These are phyloP conservation scores for Notothenia coriiceps DNA, from an alignment of 2,113 vertebrate genomes.

Conservation along the genomic window DNA sequence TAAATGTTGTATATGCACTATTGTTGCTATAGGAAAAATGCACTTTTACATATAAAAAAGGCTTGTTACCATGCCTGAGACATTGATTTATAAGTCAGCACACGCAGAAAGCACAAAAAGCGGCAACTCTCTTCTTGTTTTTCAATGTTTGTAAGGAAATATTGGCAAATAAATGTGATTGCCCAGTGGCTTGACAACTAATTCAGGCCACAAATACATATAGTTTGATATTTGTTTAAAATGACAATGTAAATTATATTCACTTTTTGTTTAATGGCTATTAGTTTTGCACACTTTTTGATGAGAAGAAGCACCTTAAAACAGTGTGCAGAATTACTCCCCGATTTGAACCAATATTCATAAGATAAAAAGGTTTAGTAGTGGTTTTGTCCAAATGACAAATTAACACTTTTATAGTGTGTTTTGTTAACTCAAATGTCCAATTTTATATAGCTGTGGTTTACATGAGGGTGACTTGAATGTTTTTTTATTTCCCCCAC, in stretches of 20 bases:
- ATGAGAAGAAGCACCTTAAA: not conserved
- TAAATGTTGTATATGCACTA: not conserved
- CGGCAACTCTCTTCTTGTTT: not conserved
- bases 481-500: not conserved
- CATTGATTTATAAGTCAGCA: not conserved
- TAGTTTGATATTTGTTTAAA: conserved; percentile 42
- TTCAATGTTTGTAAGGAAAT: conserved; percentile 12
- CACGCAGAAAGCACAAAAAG: not conserved
- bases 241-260: conserved; percentile 23
- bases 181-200: not conserved
- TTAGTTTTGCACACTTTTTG: not conserved
- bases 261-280: not conserved
- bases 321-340: not conserved
- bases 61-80: not conserved
- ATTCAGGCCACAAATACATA: conserved; percentile 36
- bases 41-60: not conserved
- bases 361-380: conserved; percentile 1
- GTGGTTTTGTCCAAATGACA: not conserved
- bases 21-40: not conserved
- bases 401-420: not conserved
- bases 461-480: not conserved
- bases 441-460: not conserved
- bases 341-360: not conserved
- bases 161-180: not conserved
- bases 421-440: not conserved